Percentiles rank a stretch among this genome's conserved stretches.
Evolutionary conservation across 2,888 invertebrate genomes (phyloP).

Genomic region (Hypselothyrea guttata): DNA sequence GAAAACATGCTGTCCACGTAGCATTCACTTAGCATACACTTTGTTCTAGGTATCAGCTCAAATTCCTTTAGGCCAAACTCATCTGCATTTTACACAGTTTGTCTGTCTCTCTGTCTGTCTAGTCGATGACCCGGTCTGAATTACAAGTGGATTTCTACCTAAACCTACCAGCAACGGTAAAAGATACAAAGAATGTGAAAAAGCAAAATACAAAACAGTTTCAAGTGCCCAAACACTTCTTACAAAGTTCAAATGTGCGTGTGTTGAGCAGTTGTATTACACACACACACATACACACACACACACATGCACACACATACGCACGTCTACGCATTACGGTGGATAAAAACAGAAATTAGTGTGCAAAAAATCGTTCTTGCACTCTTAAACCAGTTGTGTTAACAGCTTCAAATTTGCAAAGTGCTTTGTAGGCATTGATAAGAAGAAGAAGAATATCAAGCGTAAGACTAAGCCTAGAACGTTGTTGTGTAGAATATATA

Average conservation of each 20-base stretch:
- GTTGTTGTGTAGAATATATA: too few relatives aligned
- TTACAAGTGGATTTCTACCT: slow-evolving; percentile 33
- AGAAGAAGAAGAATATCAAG: too few relatives aligned
- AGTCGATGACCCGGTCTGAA: slow-evolving; percentile 20
- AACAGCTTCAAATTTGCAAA: too few relatives aligned
- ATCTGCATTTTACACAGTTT: slow-evolving; percentile 41
- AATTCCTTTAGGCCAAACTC: slow-evolving; percentile 20
- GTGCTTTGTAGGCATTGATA: too few relatives aligned
- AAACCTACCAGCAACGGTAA: background rate
- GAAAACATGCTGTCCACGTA: slow-evolving; percentile 28
- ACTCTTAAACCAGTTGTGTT: too few relatives aligned
- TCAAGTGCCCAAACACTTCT: slow-evolving; percentile 57
- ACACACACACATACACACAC: background rate
- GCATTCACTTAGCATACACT: slow-evolving; percentile 34
- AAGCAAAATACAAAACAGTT: slow-evolving; percentile 30
- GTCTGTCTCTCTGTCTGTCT: slow-evolving; percentile 9
- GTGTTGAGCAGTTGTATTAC: slow-evolving; percentile 43
- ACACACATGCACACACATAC: slow-evolving; percentile 3
- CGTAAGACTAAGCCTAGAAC: too few relatives aligned
- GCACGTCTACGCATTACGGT: too few relatives aligned
- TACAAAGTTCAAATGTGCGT: slow-evolving; percentile 34
- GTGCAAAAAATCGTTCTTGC: too few relatives aligned
- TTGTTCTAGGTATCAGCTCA: slow-evolving; percentile 1
- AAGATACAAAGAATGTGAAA: background rate
- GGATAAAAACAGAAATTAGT: too few relatives aligned